phyloP scores from a whole-genome alignment of 2,888 invertebrate species.

The Blastobasis lacticolella region DNA sequence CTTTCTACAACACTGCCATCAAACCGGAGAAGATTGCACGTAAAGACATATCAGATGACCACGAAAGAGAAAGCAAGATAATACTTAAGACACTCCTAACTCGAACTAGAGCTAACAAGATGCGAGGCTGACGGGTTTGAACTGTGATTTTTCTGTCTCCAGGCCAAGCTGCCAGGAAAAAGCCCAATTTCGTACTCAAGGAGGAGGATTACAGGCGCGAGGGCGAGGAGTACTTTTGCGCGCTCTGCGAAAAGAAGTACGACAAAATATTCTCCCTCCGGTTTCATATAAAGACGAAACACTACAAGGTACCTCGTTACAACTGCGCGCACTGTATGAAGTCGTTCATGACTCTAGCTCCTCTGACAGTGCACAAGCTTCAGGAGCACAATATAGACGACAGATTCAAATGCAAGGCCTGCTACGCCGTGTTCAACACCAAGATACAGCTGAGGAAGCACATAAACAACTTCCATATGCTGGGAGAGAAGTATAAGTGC shows the following conservation, averaged over 20 bases:
- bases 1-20: no score
- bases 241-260: conserved; percentile 38
- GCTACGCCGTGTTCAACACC: conserved; percentile 44
- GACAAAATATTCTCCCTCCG: conserved; percentile 32
- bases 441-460: conserved; percentile 42
- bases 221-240: conserved; percentile 30
- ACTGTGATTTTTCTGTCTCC: conserved; percentile 36
- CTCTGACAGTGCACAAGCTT: conserved; percentile 41
- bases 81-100: no score
- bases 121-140: no score
- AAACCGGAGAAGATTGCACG: no score
- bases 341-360: conserved; percentile 39
- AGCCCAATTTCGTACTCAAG: conserved; percentile 32
- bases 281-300: conserved; percentile 43
- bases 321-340: conserved; percentile 34
- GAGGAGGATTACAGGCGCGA: conserved; percentile 36
- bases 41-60: no score
- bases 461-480: conserved; percentile 51
- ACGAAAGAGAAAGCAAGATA: no score
- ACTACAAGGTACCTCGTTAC: conserved; percentile 39
- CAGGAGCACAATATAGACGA: conserved; percentile 47
- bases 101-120: no score
- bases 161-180: conserved; percentile 17
- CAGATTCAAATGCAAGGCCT: conserved; percentile 50
- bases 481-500: conserved; percentile 47